phyloP scores from a whole-genome alignment of 2,113 vertebrate genomes.

The Triplophysa siluroides region DNA sequence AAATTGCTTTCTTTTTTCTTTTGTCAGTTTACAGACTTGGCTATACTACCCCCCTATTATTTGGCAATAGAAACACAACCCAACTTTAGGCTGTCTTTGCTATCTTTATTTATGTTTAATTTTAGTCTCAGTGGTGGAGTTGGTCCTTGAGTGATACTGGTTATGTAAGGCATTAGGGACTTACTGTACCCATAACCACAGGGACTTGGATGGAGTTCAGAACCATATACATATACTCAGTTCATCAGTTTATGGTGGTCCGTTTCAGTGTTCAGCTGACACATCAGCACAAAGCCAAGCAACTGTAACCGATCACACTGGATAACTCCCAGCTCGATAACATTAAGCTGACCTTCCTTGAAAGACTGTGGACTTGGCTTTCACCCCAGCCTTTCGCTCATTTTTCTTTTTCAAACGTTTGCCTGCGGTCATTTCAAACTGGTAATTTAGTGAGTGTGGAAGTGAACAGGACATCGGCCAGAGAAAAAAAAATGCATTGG shows the following conservation, averaged over 20 bases:
- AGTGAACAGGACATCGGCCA: conserved; percentile 35
- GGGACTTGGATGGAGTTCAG: conserved; percentile 4
- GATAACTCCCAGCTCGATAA: conserved; percentile 60
- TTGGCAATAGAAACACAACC: background rate
- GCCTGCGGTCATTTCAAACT: conserved; percentile 18
- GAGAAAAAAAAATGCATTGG: conserved; percentile 24
- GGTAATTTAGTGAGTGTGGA: conserved; percentile 48
- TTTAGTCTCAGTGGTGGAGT: background rate
- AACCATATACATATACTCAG: conserved; percentile 22
- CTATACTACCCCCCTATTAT: background rate
- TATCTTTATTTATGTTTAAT: background rate
- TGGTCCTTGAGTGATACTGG: background rate
- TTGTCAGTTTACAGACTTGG: conserved; percentile 23
- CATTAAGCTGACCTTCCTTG: conserved; percentile 62
- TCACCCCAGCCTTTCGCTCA: conserved; percentile 26
- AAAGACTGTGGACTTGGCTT: conserved; percentile 55
- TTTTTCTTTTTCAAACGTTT: conserved; percentile 43
- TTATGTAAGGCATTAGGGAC: background rate
- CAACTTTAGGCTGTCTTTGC: background rate
- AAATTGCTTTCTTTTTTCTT: conserved; percentile 37
- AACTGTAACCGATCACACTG: conserved; percentile 48
- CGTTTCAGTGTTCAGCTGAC: conserved; percentile 25
- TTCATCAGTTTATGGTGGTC: conserved; percentile 19
- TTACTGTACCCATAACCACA: background rate
- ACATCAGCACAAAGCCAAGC: conserved; percentile 30